Evolutionary conservation across 2,113 vertebrate species (phyloP), one percentile per base, ranked within the genome.

Genomic region (Nibea coibor): DNA sequence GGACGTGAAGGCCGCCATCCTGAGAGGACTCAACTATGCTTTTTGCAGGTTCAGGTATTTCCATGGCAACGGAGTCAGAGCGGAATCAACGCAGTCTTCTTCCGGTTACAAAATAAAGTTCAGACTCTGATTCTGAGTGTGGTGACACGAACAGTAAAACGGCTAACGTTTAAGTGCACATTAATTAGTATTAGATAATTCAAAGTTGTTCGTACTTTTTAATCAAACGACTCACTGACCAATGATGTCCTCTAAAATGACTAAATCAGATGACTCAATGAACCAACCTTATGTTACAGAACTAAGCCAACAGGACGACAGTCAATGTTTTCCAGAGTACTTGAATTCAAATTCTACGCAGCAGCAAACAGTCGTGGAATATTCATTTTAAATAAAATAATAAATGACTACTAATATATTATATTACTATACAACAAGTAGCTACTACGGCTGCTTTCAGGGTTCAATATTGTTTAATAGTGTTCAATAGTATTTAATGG

Each of bases 1-100:
- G 11, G 96, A 96, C 6, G 48, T 68, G 0, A 88, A 67, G 10
- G 85, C 22, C 75, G 91, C 88, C 92, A 93, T 93, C 8, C 15
- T 65, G 26, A 0, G 3, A 6, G 16, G 0, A 3, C 24, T 39
- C 19, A 0, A 9, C 66, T 12, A 16, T 10, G 48, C 57, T 72
- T 48, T n/a, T 17, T 28, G 14, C 7, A 1, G 31, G 71, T 68
- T 67, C 51, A n/a, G 0, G 15, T 3, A 87, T 93, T 73, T 50
- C 86, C 76, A 2, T 67, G 85, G 80, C 70, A 89, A 91, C 90
- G 4, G 12, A 0, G 17, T 59, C 72, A 42, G 11, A 8, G 9
- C 50, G 14, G 48, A 72, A 20, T 20, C 19, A 35, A 75, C 58
- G 26, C 8, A 14, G 2, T 9, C 3, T 11, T 35, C 1, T 70